Evolutionary conservation across 2,888 invertebrate species (phyloP).

Genomic region (Drosophila longiperda): DNA sequence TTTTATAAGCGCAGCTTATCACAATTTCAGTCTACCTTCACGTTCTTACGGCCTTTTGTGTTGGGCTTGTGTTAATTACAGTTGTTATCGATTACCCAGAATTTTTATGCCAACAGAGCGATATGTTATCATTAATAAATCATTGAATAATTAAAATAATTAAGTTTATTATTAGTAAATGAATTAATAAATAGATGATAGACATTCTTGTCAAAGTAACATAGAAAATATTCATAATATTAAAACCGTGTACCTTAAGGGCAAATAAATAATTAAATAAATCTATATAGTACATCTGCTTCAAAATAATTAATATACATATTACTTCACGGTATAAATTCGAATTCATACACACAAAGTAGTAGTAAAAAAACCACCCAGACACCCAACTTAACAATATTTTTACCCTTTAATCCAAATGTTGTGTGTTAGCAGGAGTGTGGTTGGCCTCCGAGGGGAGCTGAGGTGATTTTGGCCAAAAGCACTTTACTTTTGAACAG

Average conservation of each 20-base stretch:
- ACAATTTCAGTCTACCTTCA: background rate
- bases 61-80: background rate
- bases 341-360: constrained; percentile 36
- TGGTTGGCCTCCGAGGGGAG: background rate
- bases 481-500: constrained; percentile 61
- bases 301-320: background rate
- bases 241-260: background rate
- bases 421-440: constrained; percentile 11
- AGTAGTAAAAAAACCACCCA: constrained; percentile 35
- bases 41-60: background rate
- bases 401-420: constrained; percentile 72
- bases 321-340: background rate
- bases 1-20: background rate
- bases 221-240: background rate
- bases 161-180: background rate
- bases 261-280: background rate
- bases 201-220: background rate
- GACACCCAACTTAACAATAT: constrained; percentile 67
- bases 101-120: background rate
- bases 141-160: background rate
- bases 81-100: background rate
- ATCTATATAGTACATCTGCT: background rate
- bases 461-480: constrained; percentile 4
- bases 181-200: background rate
- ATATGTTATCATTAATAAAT: background rate